Evolutionary conservation across 1,140 invertebrate genomes (phyloP), one percentile per base, ranked within the genome.

Genomic region (Hyphantria cunea): DNA sequence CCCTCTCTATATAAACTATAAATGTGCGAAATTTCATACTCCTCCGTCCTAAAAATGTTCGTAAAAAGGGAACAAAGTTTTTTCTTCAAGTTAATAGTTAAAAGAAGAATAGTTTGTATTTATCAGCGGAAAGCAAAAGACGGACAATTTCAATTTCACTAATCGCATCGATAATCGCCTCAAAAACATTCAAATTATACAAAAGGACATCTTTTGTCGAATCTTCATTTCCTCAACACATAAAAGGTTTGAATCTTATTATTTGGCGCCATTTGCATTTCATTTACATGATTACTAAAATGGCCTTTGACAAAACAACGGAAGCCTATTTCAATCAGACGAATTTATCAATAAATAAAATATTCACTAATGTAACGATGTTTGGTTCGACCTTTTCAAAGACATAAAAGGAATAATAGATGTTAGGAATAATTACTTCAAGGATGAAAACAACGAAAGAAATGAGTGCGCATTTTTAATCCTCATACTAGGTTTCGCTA

Each of bases 261-360:
- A 13, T 33, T 45, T 54, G 17, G 25, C 42, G 42, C 53, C 53
- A 56, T 56, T 56, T 56, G 53, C 53, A 56, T 56, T 56, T 14
- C 3, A 17, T 45, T 34, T 17, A 25, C 42, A 56, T 56, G 8
- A 10, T 31, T 31, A 47, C 6, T 12, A 14, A 44, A 44, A 44
- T 34, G 41, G 13, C 17, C 17, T 25, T 34, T 15, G 31, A 45
- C 53, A 47, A 47, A 47, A 47, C 53, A n/a, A 31, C 25, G 53
- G 53, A 56, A 56, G 31, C 8, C 31, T 41, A 56, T 56, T 56
- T 56, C 41, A 56, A 56, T 56, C 53, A n/a, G 11, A 12, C 3
- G 14, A 47, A 0, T 32, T 47, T 56, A 45, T 42, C 45, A 56
- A 45, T 34, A 56, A 56, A 56, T 34, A 41, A 45, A 56, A 37